phyloP scores from a whole-genome alignment of 2,797 vertebrate genomes.

The Sebastes ruberrimus region DNA sequence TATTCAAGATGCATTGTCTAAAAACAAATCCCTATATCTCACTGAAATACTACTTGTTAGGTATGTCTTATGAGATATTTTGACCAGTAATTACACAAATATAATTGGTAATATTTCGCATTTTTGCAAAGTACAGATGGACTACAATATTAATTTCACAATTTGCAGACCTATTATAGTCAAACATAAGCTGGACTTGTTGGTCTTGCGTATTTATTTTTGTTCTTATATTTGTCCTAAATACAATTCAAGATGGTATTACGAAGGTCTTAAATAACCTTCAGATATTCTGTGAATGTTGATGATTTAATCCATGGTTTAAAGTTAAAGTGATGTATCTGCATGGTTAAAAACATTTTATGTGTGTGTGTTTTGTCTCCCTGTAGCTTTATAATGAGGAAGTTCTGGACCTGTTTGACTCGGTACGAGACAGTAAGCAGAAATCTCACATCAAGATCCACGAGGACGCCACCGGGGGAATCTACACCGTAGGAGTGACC shows the following conservation, averaged over 20 bases:
- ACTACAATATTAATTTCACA: background rate
- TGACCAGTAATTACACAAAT: background rate
- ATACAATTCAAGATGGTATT: background rate
- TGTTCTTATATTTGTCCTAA: background rate
- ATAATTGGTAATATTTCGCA: too few relatives aligned
- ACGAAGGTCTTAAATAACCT: background rate
- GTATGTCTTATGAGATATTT: background rate
- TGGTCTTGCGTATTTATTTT: background rate
- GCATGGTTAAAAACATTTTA: background rate
- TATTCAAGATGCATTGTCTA: too few relatives aligned
- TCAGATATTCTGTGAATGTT: background rate
- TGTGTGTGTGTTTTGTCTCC: background rate
- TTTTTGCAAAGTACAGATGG: background rate
- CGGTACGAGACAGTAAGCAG: slow-evolving; percentile 91
- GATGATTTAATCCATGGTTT: background rate
- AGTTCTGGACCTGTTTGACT: slow-evolving; percentile 95
- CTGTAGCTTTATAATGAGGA: slow-evolving; percentile 96
- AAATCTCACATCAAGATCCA: slow-evolving; percentile 97
- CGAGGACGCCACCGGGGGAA: slow-evolving; percentile 92
- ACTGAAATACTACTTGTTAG: background rate
- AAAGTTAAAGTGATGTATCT: background rate
- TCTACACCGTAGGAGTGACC: slow-evolving; percentile 97
- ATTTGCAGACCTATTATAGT: too few relatives aligned
- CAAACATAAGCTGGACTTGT: background rate
- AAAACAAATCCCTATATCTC: too few relatives aligned